Evolutionary conservation across 2,888 invertebrate species (phyloP).

Genomic region (Tolmerus cingulatus): DNA sequence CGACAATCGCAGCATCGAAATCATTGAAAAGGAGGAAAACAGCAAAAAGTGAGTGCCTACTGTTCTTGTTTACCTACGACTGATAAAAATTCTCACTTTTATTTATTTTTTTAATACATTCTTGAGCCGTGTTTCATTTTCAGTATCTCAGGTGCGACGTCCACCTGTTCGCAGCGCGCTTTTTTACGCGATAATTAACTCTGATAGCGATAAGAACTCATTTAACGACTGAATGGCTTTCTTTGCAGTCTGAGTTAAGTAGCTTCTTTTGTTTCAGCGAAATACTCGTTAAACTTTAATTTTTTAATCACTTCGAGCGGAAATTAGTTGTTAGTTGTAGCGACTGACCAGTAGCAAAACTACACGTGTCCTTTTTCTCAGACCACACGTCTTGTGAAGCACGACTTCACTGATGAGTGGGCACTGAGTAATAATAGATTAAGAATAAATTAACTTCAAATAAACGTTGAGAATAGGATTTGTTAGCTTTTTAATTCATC

Average conservation of each 20-base stretch:
- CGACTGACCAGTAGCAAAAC: neutral
- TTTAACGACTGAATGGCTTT: neutral
- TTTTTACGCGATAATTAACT: neutral
- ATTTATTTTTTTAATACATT: neutral
- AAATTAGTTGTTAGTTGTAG: neutral
- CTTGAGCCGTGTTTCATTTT: neutral
- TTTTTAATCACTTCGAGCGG: neutral
- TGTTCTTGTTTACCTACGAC: neutral
- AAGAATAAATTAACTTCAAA: no score
- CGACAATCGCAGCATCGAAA: neutral
- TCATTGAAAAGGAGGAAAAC: neutral
- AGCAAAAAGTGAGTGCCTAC: neutral
- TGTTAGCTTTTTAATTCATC: no score
- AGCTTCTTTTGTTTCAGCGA: neutral
- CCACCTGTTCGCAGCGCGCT: neutral
- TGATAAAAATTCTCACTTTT: neutral
- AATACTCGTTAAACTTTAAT: neutral
- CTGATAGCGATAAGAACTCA: neutral
- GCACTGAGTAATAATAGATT: no score
- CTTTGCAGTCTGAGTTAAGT: neutral
- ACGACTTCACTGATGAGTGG: neutral
- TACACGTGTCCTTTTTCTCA: neutral
- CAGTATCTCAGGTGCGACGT: neutral
- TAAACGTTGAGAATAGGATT: no score
- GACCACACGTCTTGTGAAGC: neutral